Evolutionary conservation across 1,140 invertebrate species (phyloP).

Genomic region (Aphelenchoides besseyi): DNA sequence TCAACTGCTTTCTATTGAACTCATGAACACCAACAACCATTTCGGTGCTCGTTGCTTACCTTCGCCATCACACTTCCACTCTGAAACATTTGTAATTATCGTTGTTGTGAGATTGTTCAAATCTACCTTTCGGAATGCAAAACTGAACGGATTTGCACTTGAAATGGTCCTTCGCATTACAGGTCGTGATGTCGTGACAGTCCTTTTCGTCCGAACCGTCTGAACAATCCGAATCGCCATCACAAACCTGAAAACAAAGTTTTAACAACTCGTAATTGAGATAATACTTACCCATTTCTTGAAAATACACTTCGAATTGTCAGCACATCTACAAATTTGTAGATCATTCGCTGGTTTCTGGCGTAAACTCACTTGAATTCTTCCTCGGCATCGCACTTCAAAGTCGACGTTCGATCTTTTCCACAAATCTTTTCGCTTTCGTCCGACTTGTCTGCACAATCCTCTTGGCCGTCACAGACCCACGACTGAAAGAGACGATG

Average conservation of each 20-base stretch:
- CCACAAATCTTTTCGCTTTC: constrained; percentile 44
- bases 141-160: constrained; percentile 71
- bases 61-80: constrained; percentile 77
- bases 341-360: background rate
- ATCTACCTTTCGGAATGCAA: constrained; percentile 78
- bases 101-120: no score
- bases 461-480: constrained; percentile 44
- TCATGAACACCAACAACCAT: no score
- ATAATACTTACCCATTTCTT: constrained; percentile 63
- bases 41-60: no score
- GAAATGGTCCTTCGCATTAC: constrained; percentile 31
- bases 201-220: constrained; percentile 78
- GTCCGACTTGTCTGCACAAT: constrained; percentile 63
- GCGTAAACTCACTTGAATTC: constrained; percentile 35
- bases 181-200: constrained; percentile 30
- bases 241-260: constrained; percentile 62
- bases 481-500: constrained; percentile 61
- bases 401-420: background rate
- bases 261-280: background rate
- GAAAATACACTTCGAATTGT: constrained; percentile 42
- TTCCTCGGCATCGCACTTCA: constrained; percentile 6
- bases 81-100: no score
- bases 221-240: constrained; percentile 68
- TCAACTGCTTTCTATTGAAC: no score
- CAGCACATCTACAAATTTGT: constrained; percentile 24